phyloP scores from a whole-genome alignment of 2,888 invertebrate species.

The Acleris cristana region DNA sequence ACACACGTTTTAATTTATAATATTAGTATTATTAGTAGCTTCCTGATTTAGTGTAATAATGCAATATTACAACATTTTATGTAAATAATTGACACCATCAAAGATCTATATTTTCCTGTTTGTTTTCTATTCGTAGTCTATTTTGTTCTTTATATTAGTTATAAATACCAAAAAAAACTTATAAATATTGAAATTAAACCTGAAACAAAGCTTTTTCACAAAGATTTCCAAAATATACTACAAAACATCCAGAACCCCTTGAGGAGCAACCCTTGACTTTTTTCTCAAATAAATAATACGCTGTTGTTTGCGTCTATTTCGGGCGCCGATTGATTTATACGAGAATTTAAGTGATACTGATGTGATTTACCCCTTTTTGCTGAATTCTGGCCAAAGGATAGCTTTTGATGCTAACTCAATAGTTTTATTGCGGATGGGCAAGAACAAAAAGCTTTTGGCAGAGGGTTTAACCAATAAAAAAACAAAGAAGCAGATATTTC shows the following conservation, averaged over 20 bases:
- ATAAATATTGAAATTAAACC: neutral
- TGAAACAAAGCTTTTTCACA: too few relatives aligned
- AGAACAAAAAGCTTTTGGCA: neutral
- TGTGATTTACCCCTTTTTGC: slow-evolving; percentile 21
- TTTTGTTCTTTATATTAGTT: too few relatives aligned
- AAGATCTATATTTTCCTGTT: too few relatives aligned
- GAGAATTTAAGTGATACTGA: slow-evolving; percentile 34
- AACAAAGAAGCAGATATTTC: neutral
- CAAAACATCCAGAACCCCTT: neutral
- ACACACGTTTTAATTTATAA: too few relatives aligned
- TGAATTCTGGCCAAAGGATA: neutral
- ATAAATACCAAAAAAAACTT: too few relatives aligned
- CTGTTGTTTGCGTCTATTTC: slow-evolving; percentile 37
- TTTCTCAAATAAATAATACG: slow-evolving; percentile 25
- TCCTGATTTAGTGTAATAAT: too few relatives aligned
- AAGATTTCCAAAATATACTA: too few relatives aligned
- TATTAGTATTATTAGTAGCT: too few relatives aligned
- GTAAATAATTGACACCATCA: too few relatives aligned
- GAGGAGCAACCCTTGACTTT: slow-evolving; percentile 29
- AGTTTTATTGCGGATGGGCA: slow-evolving; percentile 10
- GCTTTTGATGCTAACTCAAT: slow-evolving; percentile 2
- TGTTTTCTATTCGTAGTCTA: too few relatives aligned
- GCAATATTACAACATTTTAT: too few relatives aligned
- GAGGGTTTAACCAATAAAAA: neutral
- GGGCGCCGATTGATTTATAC: slow-evolving; percentile 38